Percentiles rank a stretch among this genome's conserved stretches.
These are phyloP conservation scores for Bostrychus sinensis DNA, from an alignment of 2,113 vertebrate genomes.

Conservation along the genomic window DNA sequence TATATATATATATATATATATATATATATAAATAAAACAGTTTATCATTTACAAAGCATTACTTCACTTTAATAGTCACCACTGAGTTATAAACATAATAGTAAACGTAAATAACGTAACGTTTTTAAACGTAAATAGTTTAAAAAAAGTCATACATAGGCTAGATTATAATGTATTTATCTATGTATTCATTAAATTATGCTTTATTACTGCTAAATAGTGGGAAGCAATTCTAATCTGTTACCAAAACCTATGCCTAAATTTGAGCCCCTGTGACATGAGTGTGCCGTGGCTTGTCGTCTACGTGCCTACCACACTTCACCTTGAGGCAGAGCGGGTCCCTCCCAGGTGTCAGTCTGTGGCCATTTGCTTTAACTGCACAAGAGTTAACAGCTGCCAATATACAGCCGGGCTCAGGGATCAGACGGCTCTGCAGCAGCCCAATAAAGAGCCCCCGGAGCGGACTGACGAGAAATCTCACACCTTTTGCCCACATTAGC, in stretches of 20 bases:
- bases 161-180: too few species aligned
- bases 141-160: too few species aligned
- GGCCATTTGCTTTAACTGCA: constrained; percentile 81
- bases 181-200: neutral
- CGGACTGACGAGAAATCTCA: constrained; percentile 82
- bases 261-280: constrained; percentile 1
- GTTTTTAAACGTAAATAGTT: too few species aligned
- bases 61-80: neutral
- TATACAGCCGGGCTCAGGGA: constrained; percentile 80
- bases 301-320: constrained; percentile 12
- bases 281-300: neutral
- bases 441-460: constrained; percentile 78
- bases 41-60: neutral
- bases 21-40: neutral
- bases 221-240: neutral
- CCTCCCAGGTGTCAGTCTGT: constrained; percentile 65
- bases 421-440: constrained; percentile 78
- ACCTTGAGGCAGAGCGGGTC: constrained; percentile 27
- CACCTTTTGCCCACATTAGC: constrained; percentile 83
- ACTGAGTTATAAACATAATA: too few species aligned
- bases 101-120: too few species aligned
- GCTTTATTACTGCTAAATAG: neutral
- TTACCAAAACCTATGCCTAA: too few species aligned
- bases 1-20: neutral
- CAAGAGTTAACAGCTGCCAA: constrained; percentile 82